Conservation (phyloP, 2,888 invertebrate species). For the Operophtera brumata region DNA sequence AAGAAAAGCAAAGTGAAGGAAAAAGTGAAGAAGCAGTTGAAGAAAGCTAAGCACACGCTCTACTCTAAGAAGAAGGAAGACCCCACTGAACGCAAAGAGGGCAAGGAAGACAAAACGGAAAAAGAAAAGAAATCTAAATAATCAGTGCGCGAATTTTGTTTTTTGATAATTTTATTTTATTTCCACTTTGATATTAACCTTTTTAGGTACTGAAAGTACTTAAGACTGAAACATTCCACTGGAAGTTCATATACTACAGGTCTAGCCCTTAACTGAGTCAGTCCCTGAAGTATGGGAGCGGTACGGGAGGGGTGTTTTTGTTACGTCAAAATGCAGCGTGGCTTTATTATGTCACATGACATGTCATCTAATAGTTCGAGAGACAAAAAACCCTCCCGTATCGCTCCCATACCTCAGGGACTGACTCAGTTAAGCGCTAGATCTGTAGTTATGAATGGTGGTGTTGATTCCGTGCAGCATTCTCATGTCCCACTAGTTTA, state of each 20-base stretch:
- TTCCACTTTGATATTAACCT: constrained; percentile 21
- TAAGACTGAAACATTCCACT: constrained; percentile 76
- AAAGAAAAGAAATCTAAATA: constrained; percentile 64
- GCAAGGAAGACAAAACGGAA: constrained; percentile 37
- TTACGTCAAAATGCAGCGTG: too few species aligned
- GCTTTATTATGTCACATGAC: too few species aligned
- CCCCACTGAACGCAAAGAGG: constrained; percentile 49
- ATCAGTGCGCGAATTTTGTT: constrained; percentile 11
- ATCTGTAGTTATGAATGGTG: too few species aligned
- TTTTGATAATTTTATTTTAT: neutral
- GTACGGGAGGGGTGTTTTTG: too few species aligned
- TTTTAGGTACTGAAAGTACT: constrained; percentile 54
- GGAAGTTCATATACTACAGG: constrained; percentile 22
- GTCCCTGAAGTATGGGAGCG: too few species aligned
- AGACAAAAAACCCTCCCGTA: too few species aligned
- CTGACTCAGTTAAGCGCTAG: too few species aligned
- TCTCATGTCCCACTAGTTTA: too few species aligned
- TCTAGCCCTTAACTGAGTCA: too few species aligned
- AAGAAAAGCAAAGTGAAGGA: constrained; percentile 76
- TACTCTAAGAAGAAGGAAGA: constrained; percentile 72
- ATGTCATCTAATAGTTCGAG: too few species aligned
- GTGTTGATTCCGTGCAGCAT: too few species aligned
- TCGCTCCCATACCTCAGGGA: too few species aligned
- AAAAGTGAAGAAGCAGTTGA: constrained; percentile 74
- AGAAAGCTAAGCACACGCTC: constrained; percentile 71